These are phyloP conservation scores for Tachyglossus aculeatus DNA, from an alignment of 2,797 vertebrate genomes.

Conservation along the genomic window DNA sequence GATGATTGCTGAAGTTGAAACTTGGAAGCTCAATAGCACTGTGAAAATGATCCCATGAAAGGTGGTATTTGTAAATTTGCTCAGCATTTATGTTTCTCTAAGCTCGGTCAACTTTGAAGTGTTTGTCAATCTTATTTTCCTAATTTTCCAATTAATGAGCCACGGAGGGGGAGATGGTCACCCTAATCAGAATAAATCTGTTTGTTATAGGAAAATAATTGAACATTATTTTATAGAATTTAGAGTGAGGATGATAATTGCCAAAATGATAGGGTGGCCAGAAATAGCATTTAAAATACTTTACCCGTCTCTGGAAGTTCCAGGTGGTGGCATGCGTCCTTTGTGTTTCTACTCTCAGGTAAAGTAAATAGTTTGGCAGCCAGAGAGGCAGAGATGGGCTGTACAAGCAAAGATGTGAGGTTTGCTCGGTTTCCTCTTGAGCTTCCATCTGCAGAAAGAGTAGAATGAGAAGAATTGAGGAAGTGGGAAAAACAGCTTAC, in stretches of 20 bases:
- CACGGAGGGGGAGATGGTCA: not conserved
- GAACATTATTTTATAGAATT: not conserved
- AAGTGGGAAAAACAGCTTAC: conserved; percentile 6
- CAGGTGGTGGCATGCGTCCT: conserved; percentile 73
- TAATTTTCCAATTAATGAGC: not conserved
- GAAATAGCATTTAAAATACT: not conserved
- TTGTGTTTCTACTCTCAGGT: conserved; percentile 39
- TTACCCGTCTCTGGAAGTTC: conserved; percentile 80
- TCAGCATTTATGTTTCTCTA: not conserved
- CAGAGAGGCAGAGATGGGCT: conserved; percentile 85
- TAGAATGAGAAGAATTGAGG: conserved; percentile 21
- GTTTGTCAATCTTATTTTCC: not conserved
- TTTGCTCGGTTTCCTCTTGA: conserved; percentile 71
- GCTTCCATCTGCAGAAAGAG: conserved; percentile 75
- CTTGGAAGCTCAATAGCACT: not conserved
- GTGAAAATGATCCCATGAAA: conserved; percentile 15
- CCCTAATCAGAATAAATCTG: not conserved
- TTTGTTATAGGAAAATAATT: not conserved
- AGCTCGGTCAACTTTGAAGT: not conserved
- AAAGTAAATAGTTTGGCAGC: conserved; percentile 80
- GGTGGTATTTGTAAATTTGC: conserved; percentile 16
- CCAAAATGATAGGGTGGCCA: not conserved
- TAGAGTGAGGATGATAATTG: too few species aligned
- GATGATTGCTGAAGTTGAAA: conserved; percentile 4
- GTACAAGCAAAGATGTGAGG: conserved; percentile 87